A percentile compares a stretch with the other conserved stretches of the same genome.
Evolutionary conservation across 2,113 vertebrate species (phyloP).

Genomic region (Passer domesticus): DNA sequence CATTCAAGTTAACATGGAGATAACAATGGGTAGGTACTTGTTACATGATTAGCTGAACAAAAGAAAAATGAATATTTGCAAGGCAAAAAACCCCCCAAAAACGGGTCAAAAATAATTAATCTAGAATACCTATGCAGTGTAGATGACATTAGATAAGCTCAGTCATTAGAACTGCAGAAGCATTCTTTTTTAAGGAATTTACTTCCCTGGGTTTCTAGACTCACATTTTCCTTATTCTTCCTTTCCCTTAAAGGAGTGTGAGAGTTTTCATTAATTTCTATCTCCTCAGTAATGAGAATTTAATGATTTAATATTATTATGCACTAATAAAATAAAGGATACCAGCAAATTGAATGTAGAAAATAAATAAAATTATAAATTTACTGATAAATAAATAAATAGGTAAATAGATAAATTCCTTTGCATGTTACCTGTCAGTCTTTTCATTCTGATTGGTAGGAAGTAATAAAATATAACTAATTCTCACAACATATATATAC

Average conservation of each 20-base stretch:
- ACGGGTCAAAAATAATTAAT: constrained; percentile 23
- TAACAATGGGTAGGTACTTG: background rate
- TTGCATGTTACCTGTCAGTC: background rate
- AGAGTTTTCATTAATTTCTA: background rate
- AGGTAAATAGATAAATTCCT: background rate
- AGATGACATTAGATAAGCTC: background rate
- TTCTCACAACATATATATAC: background rate
- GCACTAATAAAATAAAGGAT: background rate
- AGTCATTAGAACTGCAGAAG: background rate
- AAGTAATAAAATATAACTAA: background rate
- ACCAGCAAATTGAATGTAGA: background rate
- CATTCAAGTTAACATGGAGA: background rate
- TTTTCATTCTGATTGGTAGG: background rate
- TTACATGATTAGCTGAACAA: constrained; percentile 9
- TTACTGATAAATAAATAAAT: too few species aligned
- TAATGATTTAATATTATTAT: background rate
- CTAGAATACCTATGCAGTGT: background rate
- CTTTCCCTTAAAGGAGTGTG: background rate
- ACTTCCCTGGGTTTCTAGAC: constrained; percentile 16
- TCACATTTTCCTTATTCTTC: background rate
- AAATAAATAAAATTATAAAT: background rate
- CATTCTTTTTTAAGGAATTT: background rate
- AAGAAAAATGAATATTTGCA: background rate
- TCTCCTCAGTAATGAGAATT: background rate
- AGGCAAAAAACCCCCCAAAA: background rate